Conservation (phyloP, 2,797 vertebrate species). For the Lagothrix lagotricha region DNA sequence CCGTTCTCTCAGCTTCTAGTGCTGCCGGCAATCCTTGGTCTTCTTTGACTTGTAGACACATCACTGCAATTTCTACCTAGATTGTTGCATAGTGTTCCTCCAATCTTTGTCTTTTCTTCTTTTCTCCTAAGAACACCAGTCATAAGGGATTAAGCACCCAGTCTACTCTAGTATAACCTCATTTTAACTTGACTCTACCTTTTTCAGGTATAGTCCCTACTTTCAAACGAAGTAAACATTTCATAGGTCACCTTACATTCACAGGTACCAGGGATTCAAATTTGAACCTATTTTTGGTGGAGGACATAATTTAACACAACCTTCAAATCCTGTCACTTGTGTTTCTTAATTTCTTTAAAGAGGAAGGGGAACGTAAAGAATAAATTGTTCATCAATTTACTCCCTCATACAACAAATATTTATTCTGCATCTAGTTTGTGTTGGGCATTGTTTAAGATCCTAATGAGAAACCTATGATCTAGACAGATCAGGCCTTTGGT, state of each 20-base stretch:
- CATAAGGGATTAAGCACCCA: background rate
- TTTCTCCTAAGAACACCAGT: background rate
- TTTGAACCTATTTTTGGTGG: background rate
- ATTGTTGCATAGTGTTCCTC: background rate
- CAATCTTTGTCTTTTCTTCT: no score
- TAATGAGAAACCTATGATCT: background rate
- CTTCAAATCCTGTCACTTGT: background rate
- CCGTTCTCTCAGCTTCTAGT: background rate
- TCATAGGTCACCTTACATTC: background rate
- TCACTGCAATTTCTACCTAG: background rate
- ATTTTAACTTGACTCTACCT: background rate
- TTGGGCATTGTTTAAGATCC: no score
- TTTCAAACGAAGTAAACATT: background rate
- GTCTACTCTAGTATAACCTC: background rate
- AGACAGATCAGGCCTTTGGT: background rate
- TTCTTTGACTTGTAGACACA: background rate
- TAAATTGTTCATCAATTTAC: background rate
- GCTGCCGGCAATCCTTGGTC: background rate
- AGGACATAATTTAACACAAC: background rate
- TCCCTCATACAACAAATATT: background rate
- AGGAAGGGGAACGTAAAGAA: background rate
- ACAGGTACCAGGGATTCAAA: background rate
- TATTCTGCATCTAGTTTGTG: background rate
- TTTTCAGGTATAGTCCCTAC: background rate
- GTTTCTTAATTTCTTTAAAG: background rate